Base-by-base conservation (phyloP, 2,888 invertebrate species). In the Abscondita cerata region DNA sequence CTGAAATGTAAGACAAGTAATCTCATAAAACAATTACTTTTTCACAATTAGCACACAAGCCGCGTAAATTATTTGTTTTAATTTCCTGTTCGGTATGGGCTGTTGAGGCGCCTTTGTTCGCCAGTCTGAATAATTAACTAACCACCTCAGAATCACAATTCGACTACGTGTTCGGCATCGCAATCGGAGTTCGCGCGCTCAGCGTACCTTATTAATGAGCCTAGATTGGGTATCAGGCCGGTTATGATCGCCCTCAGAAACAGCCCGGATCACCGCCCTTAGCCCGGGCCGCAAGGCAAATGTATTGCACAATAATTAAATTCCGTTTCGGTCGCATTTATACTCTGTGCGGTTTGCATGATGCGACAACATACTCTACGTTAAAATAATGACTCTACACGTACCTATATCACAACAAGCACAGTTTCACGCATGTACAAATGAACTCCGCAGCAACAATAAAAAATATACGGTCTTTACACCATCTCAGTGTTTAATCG, bases 111-210 rank as follows among this genome's bases (percentile, higher is more conserved):
- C 75, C 75, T 77, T 78, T 74, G 74, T 71, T 73, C 74, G 71
- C 71, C 69, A 69, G 74, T 67, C 70, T 75, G 76, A 76, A 77
- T 78, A 79, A 80, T 79, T 78, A 79, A 78, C 77, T 78, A 79
- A 78, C 78, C 76, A 77, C 77, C 78, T 78, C 74, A 75, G 77
- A 77, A 79, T 80, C 79, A 79, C 80, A 80, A 80, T 79, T 78
- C 75, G 70, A 69, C 71, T 77, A 79, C 78, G 79, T 79, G 80
- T 76, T 72, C 72, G 71, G 78, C 75, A 79, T 78, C 70, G 73
- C 74, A 74, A 78, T 72, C 72, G 74, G 66, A 58, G 59, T 65
- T 68, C 68, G 59, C 65, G 68, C 68, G 68, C 65, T 64, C 70
- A 64, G 67, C 70, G 69, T 72, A 74, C 70, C 72, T 73, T 72